Evolutionary conservation across 1,140 invertebrate genomes (phyloP), one percentile per base, ranked within the genome.

Genomic region (Micrasema minimum): DNA sequence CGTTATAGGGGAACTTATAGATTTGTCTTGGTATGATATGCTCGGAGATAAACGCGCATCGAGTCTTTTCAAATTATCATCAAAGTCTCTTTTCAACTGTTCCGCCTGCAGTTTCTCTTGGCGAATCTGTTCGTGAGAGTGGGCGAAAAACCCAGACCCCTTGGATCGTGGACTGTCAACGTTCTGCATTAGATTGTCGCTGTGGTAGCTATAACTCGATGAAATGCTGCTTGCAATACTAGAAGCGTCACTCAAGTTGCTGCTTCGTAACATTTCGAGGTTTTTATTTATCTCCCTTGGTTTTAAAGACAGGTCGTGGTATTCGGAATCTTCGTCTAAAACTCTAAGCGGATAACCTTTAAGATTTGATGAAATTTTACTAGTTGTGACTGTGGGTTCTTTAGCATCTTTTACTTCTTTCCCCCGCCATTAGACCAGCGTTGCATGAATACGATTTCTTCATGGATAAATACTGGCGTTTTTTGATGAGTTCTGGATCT

Each of bases 101-200:
- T 82, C 77, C 22, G 83, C 83, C 65, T 83, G 82, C 0, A 81
- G 31, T 22, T 83, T 79, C 66, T 88, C 87, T 67, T 88, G 87
- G 6, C 85, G 80, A 38, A 90, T 89, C 66, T 90, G 87, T 76
- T 88, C 89, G 76, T 90, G 88, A 4, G 88, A 89, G 70, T 83
- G 88, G 0, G 88, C 86, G 55, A 90, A 90, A 70, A 88, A 89
- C 0, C 86, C 85, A 0, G 88, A 89, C 23, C 79, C 82, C 78
- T 80, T 89, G 68, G 80, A 78, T 86, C 82, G 23, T 77, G 72
- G 6, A 80, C 72, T 72, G 79, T 18, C 73, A 69, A 55, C 46
- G 46, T 75, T 66, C 38, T 66, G 37, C 76, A 66, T 35, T 46
- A 69, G 26, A 38, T 66, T 50, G 71, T 79, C 72, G 69, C 76